Conservation (phyloP, 1,140 invertebrate genomes). For the Caenorhabditis remanei region DNA sequence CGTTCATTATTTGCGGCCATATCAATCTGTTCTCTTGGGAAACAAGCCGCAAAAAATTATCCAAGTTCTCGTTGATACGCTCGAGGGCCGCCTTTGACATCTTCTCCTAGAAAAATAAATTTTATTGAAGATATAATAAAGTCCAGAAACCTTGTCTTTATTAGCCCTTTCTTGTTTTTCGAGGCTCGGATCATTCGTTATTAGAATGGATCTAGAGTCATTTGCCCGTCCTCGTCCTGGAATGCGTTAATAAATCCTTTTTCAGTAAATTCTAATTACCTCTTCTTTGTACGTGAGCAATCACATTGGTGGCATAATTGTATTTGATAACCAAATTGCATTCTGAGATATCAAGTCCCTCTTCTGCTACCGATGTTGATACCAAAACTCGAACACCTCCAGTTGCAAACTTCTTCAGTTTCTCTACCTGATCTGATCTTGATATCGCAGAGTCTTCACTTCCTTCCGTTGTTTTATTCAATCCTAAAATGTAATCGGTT, state of each 20-base stretch:
- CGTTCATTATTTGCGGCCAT: not conserved
- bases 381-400: conserved; percentile 55
- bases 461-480: not conserved
- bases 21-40: not conserved
- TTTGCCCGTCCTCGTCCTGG: conserved; percentile 54
- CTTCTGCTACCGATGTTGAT: conserved; percentile 78
- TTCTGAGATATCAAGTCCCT: conserved; percentile 78
- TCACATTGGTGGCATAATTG: conserved; percentile 78
- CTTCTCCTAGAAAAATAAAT: not conserved
- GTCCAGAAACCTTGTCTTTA: conserved; percentile 19
- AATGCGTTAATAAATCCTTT: not conserved
- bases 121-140: not conserved
- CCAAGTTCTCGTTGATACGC: not conserved
- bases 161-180: conserved; percentile 57
- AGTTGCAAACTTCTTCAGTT: conserved; percentile 35
- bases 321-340: conserved; percentile 79
- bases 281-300: conserved; percentile 78
- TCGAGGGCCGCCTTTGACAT: not conserved
- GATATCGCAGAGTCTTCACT: not conserved
- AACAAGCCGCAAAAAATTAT: not conserved
- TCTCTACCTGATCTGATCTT: not conserved
- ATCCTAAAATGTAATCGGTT: not conserved
- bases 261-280: conserved; percentile 67
- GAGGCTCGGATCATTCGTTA: conserved; percentile 51
- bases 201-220: conserved; percentile 39